Base-by-base conservation (phyloP, 2,888 invertebrate genomes). In the Callyntrura sp. region DNA sequence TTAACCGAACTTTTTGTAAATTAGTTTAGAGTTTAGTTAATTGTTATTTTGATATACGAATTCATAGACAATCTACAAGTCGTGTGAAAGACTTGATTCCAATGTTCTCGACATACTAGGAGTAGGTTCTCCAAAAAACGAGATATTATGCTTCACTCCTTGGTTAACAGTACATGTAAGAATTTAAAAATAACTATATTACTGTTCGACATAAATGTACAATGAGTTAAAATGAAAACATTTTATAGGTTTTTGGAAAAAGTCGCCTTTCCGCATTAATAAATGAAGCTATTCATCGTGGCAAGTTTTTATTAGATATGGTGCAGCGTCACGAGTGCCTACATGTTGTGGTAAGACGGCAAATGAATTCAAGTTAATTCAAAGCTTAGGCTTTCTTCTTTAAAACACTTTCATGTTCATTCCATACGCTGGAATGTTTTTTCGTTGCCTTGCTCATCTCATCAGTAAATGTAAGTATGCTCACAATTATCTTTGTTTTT, bases 81-180 rank as follows among this genome's bases (percentile, higher is more conserved):
- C 91, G 51, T 90, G 90, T 4, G 91, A 88, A 20, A 91, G 91
- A 62, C 55, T 91, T 17, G 93, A 93, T 45, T 51, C 90, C 8
- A 83, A 88, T 65, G 65, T 91, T 25, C 76, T 91, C 9, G 93
- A 93, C 82, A 48, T 93, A 8, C 91, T 92, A 62, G 93, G 92
- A 17, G 73, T 93, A 62, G 87, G 91, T 6, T 90, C 90, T 14
- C 90, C 90, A 23, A 88, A 90, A 86, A 90, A 85, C 85, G 92
- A 92, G 79, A 89, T 92, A 20, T 91, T 91, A 88, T 91, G 90
- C 68, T 93, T 93, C 84, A 89, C 93, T 20, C 93, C 93, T 14
- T 93, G 93, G 93, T 91, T 93, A 70, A 81, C 92, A 25, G 90
- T 92, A 60, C 92, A 92, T 81, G 93, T 93, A 90, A 86, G 92